Percentiles rank a stretch among this genome's conserved stretches.
phyloP scores from a whole-genome alignment of 92 coral and sea anemone species.

The Epizoanthus fatuus region DNA sequence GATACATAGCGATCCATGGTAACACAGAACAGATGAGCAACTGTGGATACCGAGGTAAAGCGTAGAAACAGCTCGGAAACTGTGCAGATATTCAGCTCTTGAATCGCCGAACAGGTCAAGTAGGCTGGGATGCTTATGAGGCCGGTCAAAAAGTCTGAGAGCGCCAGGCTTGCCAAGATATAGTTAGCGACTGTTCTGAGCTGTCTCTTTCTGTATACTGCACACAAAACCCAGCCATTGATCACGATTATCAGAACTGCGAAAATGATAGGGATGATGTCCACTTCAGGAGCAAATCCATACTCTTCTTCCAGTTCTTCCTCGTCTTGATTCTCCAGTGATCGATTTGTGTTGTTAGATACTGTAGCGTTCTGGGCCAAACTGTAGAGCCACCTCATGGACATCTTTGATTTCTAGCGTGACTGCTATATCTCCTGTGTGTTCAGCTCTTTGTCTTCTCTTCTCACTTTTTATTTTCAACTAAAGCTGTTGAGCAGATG shows the following conservation, averaged over 20 bases:
- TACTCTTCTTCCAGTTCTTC: slow-evolving; percentile 15
- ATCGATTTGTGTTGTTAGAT: not conserved
- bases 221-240: slow-evolving; percentile 66
- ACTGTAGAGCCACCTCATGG: not conserved
- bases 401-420: not conserved
- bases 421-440: not conserved
- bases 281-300: slow-evolving; percentile 53
- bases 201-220: slow-evolving; percentile 56
- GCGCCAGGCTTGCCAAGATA: slow-evolving; percentile 77
- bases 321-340: slow-evolving; percentile 18
- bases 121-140: slow-evolving; percentile 67
- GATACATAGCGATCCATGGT: slow-evolving; percentile 88
- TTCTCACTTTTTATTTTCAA: not conserved
- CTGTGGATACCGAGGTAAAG: slow-evolving; percentile 79
- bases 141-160: slow-evolving; percentile 82
- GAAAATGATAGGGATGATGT: slow-evolving; percentile 64
- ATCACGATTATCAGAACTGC: slow-evolving; percentile 68
- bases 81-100: slow-evolving; percentile 30
- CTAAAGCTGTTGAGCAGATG: not conserved
- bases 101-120: slow-evolving; percentile 70
- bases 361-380: not conserved
- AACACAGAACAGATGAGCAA: slow-evolving; percentile 74
- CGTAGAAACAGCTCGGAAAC: slow-evolving; percentile 56
- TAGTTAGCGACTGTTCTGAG: slow-evolving; percentile 77
- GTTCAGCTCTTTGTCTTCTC: too few relatives aligned